Percentiles rank a stretch among this genome's conserved stretches.
These are phyloP conservation scores for Ophion ventricosus DNA, from an alignment of 2,888 invertebrate genomes.

Conservation along the genomic window DNA sequence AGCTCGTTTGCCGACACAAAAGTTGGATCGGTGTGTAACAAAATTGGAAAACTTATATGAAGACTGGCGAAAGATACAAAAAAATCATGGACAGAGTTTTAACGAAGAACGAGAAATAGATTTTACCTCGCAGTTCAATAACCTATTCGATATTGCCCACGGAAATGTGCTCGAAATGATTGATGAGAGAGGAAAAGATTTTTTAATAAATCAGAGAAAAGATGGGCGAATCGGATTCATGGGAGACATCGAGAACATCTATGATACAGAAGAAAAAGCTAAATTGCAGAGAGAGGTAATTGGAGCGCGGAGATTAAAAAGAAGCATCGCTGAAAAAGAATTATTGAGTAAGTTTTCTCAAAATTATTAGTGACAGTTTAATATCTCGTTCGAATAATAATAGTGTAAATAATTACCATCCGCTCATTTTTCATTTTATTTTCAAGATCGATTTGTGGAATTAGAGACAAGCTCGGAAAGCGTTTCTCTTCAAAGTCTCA, in stretches of 20 bases:
- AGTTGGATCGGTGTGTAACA: slow-evolving; percentile 47
- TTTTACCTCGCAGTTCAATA: slow-evolving; percentile 55
- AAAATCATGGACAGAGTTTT: slow-evolving; percentile 67
- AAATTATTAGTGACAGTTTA: too few relatives aligned
- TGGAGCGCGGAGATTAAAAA: too few relatives aligned
- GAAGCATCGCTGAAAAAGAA: too few relatives aligned
- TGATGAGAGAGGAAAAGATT: slow-evolving; percentile 38
- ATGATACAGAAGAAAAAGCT: slow-evolving; percentile 27
- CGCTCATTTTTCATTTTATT: too few relatives aligned
- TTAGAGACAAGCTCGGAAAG: too few relatives aligned
- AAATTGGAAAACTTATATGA: slow-evolving; percentile 72
- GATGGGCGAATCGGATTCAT: slow-evolving; percentile 45
- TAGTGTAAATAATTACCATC: too few relatives aligned
- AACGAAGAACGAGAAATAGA: slow-evolving; percentile 57
- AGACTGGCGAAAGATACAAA: slow-evolving; percentile 76
- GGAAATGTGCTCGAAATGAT: slow-evolving; percentile 56
- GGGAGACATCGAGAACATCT: slow-evolving; percentile 27
- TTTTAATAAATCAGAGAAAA: slow-evolving; percentile 42
- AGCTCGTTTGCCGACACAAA: slow-evolving; percentile 45
- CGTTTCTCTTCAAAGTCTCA: too few relatives aligned
- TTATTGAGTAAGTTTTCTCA: too few relatives aligned
- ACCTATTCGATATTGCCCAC: slow-evolving; percentile 66
- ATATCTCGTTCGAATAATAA: too few relatives aligned
- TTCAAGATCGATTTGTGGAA: too few relatives aligned
- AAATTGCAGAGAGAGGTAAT: too few relatives aligned